Conservation (phyloP, 1,140 invertebrate species). For the Drosophila navojoa region DNA sequence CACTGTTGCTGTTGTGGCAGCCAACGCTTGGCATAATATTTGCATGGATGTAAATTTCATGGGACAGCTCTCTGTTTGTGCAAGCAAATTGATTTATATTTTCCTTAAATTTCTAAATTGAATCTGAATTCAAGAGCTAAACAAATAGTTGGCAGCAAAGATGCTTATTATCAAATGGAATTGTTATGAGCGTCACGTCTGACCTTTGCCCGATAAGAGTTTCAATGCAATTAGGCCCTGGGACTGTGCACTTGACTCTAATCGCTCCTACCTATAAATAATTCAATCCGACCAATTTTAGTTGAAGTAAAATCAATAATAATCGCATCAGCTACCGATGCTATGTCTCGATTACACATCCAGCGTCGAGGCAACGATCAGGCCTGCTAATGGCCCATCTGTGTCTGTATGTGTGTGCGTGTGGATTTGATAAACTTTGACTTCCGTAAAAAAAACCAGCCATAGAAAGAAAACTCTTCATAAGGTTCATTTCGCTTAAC, state of each 20-base stretch:
- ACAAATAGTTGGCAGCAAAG: slow-evolving; percentile 38
- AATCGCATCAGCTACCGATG: slow-evolving; percentile 60
- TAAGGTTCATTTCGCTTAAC: slow-evolving; percentile 84
- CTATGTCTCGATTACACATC: slow-evolving; percentile 42
- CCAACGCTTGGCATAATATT: slow-evolving; percentile 66
- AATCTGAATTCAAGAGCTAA: slow-evolving; percentile 39
- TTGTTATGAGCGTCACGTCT: slow-evolving; percentile 52
- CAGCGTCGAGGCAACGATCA: slow-evolving; percentile 10
- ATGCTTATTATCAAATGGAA: slow-evolving; percentile 11
- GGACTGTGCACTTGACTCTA: not conserved
- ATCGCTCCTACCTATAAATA: slow-evolving; percentile 49
- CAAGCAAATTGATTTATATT: slow-evolving; percentile 76
- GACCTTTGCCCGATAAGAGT: slow-evolving; percentile 50
- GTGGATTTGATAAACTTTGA: slow-evolving; percentile 35
- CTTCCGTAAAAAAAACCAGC: slow-evolving; percentile 30
- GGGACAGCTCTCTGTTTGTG: slow-evolving; percentile 52
- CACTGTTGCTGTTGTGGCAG: slow-evolving; percentile 39
- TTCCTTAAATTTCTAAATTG: slow-evolving; percentile 64
- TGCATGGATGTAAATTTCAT: slow-evolving; percentile 62
- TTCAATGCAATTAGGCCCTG: slow-evolving; percentile 50
- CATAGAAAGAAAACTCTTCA: slow-evolving; percentile 38
- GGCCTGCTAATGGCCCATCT: slow-evolving; percentile 48
- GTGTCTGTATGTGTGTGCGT: slow-evolving; percentile 3
- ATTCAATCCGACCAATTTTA: slow-evolving; percentile 66
- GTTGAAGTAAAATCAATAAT: slow-evolving; percentile 67